A percentile compares a stretch with the other conserved stretches of the same genome.
Evolutionary conservation across 1,140 invertebrate genomes (phyloP).

Genomic region (Nomia melanderi): DNA sequence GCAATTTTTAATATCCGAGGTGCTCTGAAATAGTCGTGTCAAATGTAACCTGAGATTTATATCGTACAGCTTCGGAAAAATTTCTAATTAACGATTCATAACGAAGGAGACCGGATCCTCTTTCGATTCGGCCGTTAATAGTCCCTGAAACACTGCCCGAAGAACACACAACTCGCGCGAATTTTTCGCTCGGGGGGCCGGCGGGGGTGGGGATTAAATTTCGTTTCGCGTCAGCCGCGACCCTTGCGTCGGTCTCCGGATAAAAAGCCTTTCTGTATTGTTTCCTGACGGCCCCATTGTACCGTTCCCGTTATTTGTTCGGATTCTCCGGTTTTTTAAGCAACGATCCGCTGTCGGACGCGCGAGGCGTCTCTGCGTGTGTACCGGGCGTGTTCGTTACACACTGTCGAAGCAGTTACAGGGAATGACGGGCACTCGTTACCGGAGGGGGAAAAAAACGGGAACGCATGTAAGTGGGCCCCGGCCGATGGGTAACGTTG

Average conservation of each 20-base stretch:
- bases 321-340: constrained; percentile 28
- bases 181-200: constrained; percentile 14
- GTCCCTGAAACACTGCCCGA: not conserved
- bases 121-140: not conserved
- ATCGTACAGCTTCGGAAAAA: no score
- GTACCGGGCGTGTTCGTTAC: constrained; percentile 38
- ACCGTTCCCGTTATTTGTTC: constrained; percentile 34
- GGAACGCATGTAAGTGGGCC: constrained; percentile 21
- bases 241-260: constrained; percentile 14
- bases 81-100: no score
- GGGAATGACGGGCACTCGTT: constrained; percentile 37
- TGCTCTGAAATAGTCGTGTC: no score
- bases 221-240: constrained; percentile 42
- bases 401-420: constrained; percentile 18
- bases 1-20: no score
- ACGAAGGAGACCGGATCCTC: no score
- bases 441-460: constrained; percentile 33
- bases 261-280: constrained; percentile 52
- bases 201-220: constrained; percentile 48
- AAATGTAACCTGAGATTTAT: no score
- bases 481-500: constrained; percentile 15
- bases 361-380: constrained; percentile 32
- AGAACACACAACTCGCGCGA: constrained; percentile 6
- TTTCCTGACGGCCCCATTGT: constrained; percentile 53
- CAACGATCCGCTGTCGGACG: constrained; percentile 32